Base-by-base conservation (phyloP, 2,888 invertebrate species). In the Periphyllus acericola region DNA sequence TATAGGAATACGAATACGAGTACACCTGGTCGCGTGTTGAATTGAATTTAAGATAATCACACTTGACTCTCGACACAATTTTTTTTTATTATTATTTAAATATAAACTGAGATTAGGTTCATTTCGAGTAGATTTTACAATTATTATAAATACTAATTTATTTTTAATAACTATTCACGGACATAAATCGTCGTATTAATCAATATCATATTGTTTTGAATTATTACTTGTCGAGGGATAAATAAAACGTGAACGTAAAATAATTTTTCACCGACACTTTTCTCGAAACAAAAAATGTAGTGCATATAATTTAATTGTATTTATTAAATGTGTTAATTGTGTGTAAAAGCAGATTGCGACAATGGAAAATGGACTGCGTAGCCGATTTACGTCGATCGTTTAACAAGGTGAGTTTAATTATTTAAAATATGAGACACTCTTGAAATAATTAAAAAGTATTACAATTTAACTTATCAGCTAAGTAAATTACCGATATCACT, bases 11-110 rank as follows among this genome's bases (percentile, higher is more conserved):
- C 74, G 6, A n/a, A 32, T 75, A 60, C 74, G 40, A 68, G 68
- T 60, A 55, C 52, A 68, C 25, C 29, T 83, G 19, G 83, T 83
- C 84, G 68, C 84, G 84, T 84, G 40, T 74, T 83, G 74, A 74
- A 74, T 74, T 55, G 52, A 83, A 46, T 46, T 76, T 46, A 32
- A 66, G 66, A 85, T 68, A 84, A 66, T 78, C 34, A 19, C 46
- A 78, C 84, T 84, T 76, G 76, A 84, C 84, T 52, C 46, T 78
- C 76, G 78, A 68, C 84, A 78, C 34, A n/a, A 40, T 46, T 76
- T 76, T 55, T 83, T 32, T 34, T 34, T 36, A 40, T 32, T 40
- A 21, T 36, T 55, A 40, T 84, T 66, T 75, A 66, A 66, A 76
- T 76, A 76, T 66, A 40, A 19, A 55, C 72, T 34, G 3, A 84